Evolutionary conservation across 2,113 vertebrate genomes (phyloP).

Genomic region (Trogon surrucura): DNA sequence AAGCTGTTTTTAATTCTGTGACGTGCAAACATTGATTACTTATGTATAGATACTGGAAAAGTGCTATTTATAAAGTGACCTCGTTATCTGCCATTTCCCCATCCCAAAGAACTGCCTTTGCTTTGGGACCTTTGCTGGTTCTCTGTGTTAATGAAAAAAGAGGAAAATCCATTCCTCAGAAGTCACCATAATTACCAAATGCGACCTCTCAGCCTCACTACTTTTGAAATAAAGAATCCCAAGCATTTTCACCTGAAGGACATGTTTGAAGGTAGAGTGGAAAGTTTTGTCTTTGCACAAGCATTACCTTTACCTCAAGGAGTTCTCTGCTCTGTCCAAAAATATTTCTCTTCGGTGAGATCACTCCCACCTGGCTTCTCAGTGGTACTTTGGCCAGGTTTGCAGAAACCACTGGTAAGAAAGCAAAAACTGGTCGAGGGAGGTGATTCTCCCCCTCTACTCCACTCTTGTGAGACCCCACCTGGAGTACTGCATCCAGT

Average conservation of each 20-base stretch:
- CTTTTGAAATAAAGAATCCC: not conserved
- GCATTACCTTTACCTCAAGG: not conserved
- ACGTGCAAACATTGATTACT: conserved; percentile 46
- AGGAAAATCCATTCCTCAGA: not conserved
- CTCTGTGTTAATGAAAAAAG: not conserved
- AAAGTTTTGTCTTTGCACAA: not conserved
- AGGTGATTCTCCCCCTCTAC: no score
- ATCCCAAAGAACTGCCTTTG: not conserved
- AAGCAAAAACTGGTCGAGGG: not conserved
- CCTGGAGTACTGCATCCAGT: no score
- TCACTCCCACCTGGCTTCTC: not conserved
- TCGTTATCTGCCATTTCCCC: not conserved
- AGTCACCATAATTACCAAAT: not conserved
- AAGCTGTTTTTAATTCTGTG: conserved; percentile 58
- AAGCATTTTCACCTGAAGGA: not conserved
- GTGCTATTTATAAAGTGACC: not conserved
- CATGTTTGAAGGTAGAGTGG: not conserved
- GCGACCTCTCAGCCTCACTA: not conserved
- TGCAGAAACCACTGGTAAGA: not conserved
- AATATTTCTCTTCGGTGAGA: not conserved
- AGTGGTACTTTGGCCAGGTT: not conserved
- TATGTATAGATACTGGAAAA: not conserved
- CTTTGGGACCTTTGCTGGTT: not conserved
- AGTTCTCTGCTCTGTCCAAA: not conserved
- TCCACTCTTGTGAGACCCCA: no score